Base-by-base conservation (phyloP, 2,888 invertebrate species). In the Fragum fragum region DNA sequence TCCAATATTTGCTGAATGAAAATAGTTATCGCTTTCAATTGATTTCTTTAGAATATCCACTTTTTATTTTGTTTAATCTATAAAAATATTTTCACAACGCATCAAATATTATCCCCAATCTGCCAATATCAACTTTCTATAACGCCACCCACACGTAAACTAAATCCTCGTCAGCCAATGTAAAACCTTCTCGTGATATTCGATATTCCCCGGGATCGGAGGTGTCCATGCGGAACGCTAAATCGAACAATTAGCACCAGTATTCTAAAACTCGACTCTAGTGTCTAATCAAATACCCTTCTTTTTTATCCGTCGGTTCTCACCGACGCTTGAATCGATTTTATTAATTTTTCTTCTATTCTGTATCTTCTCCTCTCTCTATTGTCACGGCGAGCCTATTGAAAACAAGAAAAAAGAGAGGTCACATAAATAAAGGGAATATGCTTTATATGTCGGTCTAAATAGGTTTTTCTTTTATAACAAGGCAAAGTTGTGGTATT, bases 241-340 rank as follows among this genome's bases (percentile, higher is more conserved):
- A 36, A 32, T 53, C 26, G 69, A 69, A 76, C 76, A 76, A 76
- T 77, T 74, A 77, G 57, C 71, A 69, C 74, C 77, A 52, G 55
- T 75, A 76, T 57, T 74, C 71, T 74, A 74, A 74, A 66, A 21
- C 68, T 36, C 71, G 68, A 47, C 74, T 32, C 47, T 71, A 59
- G 59, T 61, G 63, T 81, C 77, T 52, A 72, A 81, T 75, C 77
- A 81, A 77, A 76, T 63, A 77, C 77, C 71, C 63, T 47, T 69
- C 76, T 59, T 71, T 70, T 69, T 68, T 42, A 32, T 55, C 71
- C 28, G 21, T 11, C 53, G 52, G 14, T 29, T 55, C 75, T 29
- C 69, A 69, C 42, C 21, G 59, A 29, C 55, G 74, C 68, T 69
- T 29, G 69, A 59, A 63, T 81, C 81, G 75, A 78, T 81, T 78